Evolutionary conservation across 2,797 vertebrate genomes (phyloP).

Genomic region (Cyprinodon diabolis): DNA sequence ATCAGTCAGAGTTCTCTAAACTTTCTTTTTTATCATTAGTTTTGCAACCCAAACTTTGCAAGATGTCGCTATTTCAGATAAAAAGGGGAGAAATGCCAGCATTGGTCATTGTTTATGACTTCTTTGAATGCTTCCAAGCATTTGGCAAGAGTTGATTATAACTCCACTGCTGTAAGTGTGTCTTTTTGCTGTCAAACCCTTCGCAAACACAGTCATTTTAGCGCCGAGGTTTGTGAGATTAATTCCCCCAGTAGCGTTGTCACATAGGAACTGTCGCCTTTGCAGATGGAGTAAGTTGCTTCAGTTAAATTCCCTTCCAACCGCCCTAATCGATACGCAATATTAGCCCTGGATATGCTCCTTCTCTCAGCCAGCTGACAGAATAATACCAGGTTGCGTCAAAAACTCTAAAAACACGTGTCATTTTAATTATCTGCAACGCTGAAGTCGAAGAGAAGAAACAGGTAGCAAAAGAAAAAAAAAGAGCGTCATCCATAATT

Average conservation of each 20-base stretch:
- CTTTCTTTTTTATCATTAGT: too few relatives aligned
- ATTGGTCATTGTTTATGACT: not conserved
- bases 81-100: not conserved
- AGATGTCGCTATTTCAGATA: not conserved
- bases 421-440: slow-evolving; percentile 92
- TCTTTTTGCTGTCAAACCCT: slow-evolving; percentile 59
- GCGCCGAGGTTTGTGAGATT: slow-evolving; percentile 52
- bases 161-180: slow-evolving; percentile 44
- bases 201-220: slow-evolving; percentile 57
- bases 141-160: slow-evolving; percentile 42
- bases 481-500: slow-evolving; percentile 79
- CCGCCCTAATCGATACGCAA: slow-evolving; percentile 76
- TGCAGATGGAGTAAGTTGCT: slow-evolving; percentile 55
- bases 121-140: slow-evolving; percentile 41
- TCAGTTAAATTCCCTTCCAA: slow-evolving; percentile 44
- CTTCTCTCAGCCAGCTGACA: slow-evolving; percentile 83
- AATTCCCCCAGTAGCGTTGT: slow-evolving; percentile 44
- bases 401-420: slow-evolving; percentile 87
- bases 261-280: slow-evolving; percentile 44
- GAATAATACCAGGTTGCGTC: slow-evolving; percentile 88
- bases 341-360: slow-evolving; percentile 83
- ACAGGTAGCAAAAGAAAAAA: slow-evolving; percentile 83
- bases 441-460: slow-evolving; percentile 83
- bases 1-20: not conserved
- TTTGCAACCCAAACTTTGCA: not conserved